A percentile compares a stretch with the other conserved stretches of the same genome.
Evolutionary conservation across 1,140 invertebrate species (phyloP).

Genomic region (Drosophila subobscura): DNA sequence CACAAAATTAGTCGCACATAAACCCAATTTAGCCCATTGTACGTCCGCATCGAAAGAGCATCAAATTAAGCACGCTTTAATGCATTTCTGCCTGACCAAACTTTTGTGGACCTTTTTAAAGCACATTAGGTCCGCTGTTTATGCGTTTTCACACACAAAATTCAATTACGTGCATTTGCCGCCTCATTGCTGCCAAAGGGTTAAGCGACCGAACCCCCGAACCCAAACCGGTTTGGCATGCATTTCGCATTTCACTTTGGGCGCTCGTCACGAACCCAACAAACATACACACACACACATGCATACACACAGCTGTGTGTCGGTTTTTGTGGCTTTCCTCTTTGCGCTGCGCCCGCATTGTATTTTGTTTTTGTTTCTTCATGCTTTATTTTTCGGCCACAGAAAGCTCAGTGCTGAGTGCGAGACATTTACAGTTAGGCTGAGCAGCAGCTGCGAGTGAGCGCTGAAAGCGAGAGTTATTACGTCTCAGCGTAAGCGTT

Average conservation of each 20-base stretch:
- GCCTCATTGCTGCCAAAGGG: slow-evolving; percentile 61
- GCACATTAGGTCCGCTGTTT: slow-evolving; percentile 53
- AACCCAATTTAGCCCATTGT: slow-evolving; percentile 12
- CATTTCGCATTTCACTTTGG: slow-evolving; percentile 77
- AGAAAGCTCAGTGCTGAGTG: slow-evolving; percentile 59
- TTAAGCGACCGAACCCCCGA: slow-evolving; percentile 22
- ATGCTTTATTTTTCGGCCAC: slow-evolving; percentile 34
- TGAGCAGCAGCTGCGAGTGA: slow-evolving; percentile 8
- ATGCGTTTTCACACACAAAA: slow-evolving; percentile 41
- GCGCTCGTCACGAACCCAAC: slow-evolving; percentile 8
- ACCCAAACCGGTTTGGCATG: slow-evolving; percentile 51
- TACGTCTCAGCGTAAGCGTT: slow-evolving; percentile 48
- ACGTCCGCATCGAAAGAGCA: not conserved
- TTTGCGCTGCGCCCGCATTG: slow-evolving; percentile 11
- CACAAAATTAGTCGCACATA: not conserved
- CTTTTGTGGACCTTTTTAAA: slow-evolving; percentile 29
- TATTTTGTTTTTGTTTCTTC: not conserved
- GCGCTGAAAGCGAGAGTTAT: slow-evolving; percentile 74
- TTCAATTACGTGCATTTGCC: slow-evolving; percentile 62
- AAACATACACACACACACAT: slow-evolving; percentile 8
- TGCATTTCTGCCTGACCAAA: slow-evolving; percentile 33
- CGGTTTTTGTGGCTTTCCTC: slow-evolving; percentile 22
- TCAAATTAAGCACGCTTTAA: slow-evolving; percentile 32
- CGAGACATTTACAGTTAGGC: slow-evolving; percentile 40
- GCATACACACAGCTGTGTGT: too few species aligned